Evolutionary conservation across 2,888 invertebrate species (phyloP).

Genomic region (Limenitis camilla): DNA sequence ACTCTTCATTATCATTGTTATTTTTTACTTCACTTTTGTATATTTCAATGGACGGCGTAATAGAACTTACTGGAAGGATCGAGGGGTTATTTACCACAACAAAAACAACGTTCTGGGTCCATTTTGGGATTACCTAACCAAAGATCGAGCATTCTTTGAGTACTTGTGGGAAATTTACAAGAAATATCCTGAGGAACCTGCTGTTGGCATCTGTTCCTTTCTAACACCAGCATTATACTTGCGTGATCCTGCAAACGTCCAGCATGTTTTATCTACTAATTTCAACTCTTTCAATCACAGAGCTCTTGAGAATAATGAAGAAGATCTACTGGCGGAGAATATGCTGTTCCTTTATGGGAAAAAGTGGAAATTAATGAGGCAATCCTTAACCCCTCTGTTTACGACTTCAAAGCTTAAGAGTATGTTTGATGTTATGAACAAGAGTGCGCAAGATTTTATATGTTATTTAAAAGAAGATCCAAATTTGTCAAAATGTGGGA

Average conservation of each 20-base stretch:
- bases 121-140: constrained; percentile 36
- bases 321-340: constrained; percentile 27
- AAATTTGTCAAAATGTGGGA: constrained; percentile 27
- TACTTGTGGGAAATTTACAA: constrained; percentile 39
- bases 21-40: constrained; percentile 21
- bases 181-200: constrained; percentile 37
- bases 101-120: constrained; percentile 37
- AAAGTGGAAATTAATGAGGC: constrained; percentile 35
- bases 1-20: neutral
- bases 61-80: constrained; percentile 45
- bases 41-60: constrained; percentile 36
- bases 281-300: constrained; percentile 32
- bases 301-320: constrained; percentile 22
- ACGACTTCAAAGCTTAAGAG: too few relatives aligned
- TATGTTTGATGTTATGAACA: constrained; percentile 34
- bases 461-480: constrained; percentile 35
- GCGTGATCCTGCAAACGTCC: constrained; percentile 31
- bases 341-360: constrained; percentile 30
- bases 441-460: constrained; percentile 33
- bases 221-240: constrained; percentile 29
- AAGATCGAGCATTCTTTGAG: constrained; percentile 37
- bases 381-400: constrained; percentile 40
- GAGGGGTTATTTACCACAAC: constrained; percentile 38
- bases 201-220: constrained; percentile 37
- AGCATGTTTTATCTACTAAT: constrained; percentile 29